phyloP scores from a whole-genome alignment of 2,797 vertebrate genomes.

The Anabacerthia variegaticeps region DNA sequence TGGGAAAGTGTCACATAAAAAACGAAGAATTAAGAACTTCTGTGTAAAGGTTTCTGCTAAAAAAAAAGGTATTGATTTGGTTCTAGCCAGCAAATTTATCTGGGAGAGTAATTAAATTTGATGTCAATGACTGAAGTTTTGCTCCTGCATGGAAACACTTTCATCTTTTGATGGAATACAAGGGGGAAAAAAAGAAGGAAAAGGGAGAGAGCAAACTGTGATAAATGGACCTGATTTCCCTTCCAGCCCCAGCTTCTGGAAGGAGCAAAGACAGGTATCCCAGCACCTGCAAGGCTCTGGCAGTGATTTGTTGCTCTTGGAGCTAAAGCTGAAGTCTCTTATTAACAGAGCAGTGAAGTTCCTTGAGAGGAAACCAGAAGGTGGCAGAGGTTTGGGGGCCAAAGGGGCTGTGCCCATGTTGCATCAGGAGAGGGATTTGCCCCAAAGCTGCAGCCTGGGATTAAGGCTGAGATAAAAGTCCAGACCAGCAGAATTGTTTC shows the following conservation, averaged over 20 bases:
- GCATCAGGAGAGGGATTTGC: neutral
- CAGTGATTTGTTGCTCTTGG: neutral
- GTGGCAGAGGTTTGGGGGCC: neutral
- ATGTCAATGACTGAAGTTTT: neutral
- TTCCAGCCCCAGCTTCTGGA: neutral
- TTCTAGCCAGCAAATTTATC: neutral
- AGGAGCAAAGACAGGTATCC: neutral
- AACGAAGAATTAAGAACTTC: neutral
- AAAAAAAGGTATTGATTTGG: neutral
- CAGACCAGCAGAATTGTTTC: neutral
- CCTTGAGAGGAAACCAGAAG: neutral
- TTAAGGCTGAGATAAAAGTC: neutral
- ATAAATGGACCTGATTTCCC: neutral
- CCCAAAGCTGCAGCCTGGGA: neutral
- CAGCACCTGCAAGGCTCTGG: neutral
- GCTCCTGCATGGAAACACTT: neutral
- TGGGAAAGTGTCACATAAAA: neutral
- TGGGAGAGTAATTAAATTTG: conserved; percentile 13
- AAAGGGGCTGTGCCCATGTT: neutral
- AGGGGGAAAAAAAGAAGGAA: neutral
- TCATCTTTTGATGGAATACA: neutral
- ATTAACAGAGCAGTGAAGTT: neutral
- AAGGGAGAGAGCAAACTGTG: neutral
- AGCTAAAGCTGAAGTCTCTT: neutral
- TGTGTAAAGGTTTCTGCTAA: neutral